These are phyloP conservation scores for Paramisgurnus dabryanus DNA, from an alignment of 2,113 vertebrate species.

Conservation along the genomic window DNA sequence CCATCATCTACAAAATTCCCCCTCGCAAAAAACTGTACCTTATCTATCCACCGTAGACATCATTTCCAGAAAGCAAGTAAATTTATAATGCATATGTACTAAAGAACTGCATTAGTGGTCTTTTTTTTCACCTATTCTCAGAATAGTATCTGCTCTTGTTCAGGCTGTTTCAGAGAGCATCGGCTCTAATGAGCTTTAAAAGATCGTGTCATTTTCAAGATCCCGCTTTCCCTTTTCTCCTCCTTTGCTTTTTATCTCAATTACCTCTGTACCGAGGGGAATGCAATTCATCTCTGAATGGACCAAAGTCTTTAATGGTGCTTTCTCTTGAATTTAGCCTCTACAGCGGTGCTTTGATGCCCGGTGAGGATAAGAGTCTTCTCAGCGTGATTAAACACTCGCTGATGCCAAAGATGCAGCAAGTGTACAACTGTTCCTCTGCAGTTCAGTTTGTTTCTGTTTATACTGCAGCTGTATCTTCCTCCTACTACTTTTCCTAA, in stretches of 20 bases:
- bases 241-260: constrained; percentile 58
- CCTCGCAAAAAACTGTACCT: neutral
- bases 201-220: constrained; percentile 57
- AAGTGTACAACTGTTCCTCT: neutral
- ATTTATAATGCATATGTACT: constrained; percentile 73
- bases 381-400: constrained; percentile 32
- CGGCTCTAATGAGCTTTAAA: constrained; percentile 60
- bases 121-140: constrained; percentile 58
- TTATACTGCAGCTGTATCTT: neutral
- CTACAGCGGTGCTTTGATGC: constrained; percentile 41
- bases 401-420: constrained; percentile 12
- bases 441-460: neutral
- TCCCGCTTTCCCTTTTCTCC: constrained; percentile 56
- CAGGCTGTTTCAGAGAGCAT: constrained; percentile 50
- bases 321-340: constrained; percentile 47
- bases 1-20: constrained; percentile 27
- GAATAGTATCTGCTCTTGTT: constrained; percentile 55
- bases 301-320: constrained; percentile 47
- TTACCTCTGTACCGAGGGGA: constrained; percentile 44
- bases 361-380: constrained; percentile 30
- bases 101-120: constrained; percentile 69
- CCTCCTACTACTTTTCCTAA: neutral
- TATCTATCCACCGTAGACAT: constrained; percentile 32
- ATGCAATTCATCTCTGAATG: constrained; percentile 50
- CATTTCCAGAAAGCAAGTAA: constrained; percentile 55